Percentiles rank a stretch among this genome's conserved stretches.
phyloP scores from a whole-genome alignment of 2,797 vertebrate genomes.

The Danio tinwini region DNA sequence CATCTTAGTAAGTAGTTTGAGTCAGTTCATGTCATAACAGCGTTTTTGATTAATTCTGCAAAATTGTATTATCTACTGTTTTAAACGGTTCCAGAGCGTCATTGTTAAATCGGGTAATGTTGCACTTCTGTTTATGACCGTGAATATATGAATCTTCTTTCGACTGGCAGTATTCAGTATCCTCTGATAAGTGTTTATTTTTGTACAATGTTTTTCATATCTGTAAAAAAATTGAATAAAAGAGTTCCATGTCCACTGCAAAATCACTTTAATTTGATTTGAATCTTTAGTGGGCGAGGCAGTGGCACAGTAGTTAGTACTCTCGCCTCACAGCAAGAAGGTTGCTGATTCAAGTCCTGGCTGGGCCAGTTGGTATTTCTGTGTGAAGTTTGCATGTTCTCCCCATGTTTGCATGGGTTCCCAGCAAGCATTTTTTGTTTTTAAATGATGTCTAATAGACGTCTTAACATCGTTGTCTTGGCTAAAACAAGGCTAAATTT shows the following conservation, averaged over 20 bases:
- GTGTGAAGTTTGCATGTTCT: too few relatives aligned
- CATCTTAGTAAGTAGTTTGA: not conserved
- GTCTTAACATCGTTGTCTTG: too few relatives aligned
- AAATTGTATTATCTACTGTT: not conserved
- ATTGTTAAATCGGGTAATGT: not conserved
- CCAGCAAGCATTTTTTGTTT: too few relatives aligned
- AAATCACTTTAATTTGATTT: not conserved
- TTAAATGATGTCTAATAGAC: too few relatives aligned
- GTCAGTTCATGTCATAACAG: not conserved
- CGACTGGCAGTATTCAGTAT: not conserved
- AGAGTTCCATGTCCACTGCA: not conserved
- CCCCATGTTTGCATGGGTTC: too few relatives aligned
- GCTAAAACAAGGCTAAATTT: too few relatives aligned
- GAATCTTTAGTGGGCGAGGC: too few relatives aligned
- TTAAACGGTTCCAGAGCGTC: not conserved
- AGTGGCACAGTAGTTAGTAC: too few relatives aligned
- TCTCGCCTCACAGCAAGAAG: too few relatives aligned
- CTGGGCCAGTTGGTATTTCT: too few relatives aligned
- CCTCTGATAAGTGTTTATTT: not conserved
- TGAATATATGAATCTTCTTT: slow-evolving; percentile 5
- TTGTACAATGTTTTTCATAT: not conserved
- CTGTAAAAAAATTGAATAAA: not conserved
- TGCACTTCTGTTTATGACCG: slow-evolving; percentile 21
- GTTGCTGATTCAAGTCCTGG: too few relatives aligned
- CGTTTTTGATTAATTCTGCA: not conserved